Conservation (phyloP, 2,113 vertebrate genomes). For the Rutilus rutilus region DNA sequence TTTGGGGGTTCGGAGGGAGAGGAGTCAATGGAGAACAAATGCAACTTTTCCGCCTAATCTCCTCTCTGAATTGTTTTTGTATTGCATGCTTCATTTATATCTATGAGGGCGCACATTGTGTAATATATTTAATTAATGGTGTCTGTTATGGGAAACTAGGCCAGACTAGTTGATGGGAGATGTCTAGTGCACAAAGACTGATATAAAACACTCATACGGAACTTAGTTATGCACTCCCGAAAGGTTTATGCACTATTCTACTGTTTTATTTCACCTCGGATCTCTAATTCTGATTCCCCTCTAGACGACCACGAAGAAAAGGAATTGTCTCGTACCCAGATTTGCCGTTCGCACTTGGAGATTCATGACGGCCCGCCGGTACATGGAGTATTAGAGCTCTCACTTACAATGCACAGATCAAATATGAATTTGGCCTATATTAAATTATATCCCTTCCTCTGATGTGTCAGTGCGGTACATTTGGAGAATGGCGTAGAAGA, state of each 20-base stretch:
- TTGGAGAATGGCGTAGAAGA: slow-evolving; percentile 52
- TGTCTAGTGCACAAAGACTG: slow-evolving; percentile 72
- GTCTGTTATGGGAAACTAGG: slow-evolving; percentile 73
- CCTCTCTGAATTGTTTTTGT: slow-evolving; percentile 64
- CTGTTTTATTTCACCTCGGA: slow-evolving; percentile 52
- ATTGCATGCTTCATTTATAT: slow-evolving; percentile 59
- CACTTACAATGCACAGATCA: slow-evolving; percentile 58
- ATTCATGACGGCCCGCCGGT: slow-evolving; percentile 16
- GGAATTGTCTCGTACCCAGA: slow-evolving; percentile 44
- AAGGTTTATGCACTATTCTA: slow-evolving; percentile 70
- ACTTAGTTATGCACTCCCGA: slow-evolving; percentile 64
- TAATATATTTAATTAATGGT: slow-evolving; percentile 74
- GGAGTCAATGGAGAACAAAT: slow-evolving; percentile 57
- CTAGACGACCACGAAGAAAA: slow-evolving; percentile 42
- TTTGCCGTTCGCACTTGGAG: slow-evolving; percentile 45
- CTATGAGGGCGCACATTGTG: slow-evolving; percentile 59
- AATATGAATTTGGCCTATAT: slow-evolving; percentile 71
- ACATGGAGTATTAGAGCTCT: slow-evolving; percentile 32
- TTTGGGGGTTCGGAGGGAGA: slow-evolving; percentile 44
- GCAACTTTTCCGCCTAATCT: slow-evolving; percentile 65
- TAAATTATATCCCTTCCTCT: slow-evolving; percentile 57
- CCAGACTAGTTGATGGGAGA: slow-evolving; percentile 68
- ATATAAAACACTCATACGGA: slow-evolving; percentile 64
- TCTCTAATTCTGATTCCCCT: slow-evolving; percentile 54
- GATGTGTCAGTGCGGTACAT: slow-evolving; percentile 61